Conservation (phyloP, 2,113 vertebrate genomes). For the Stercorarius parasiticus region DNA sequence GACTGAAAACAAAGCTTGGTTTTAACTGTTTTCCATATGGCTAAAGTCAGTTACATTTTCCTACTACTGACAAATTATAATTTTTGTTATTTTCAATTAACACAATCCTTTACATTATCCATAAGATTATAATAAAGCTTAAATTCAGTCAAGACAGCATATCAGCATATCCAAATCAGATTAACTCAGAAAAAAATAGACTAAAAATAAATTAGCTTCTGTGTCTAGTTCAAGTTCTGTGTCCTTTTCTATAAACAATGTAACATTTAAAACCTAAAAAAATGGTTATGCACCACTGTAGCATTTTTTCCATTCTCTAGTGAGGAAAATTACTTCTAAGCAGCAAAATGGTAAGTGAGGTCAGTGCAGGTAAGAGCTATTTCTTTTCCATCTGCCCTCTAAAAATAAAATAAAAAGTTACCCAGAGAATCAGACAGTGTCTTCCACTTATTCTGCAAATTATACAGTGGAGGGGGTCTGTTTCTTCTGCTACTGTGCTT, state of each 20-base stretch:
- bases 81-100: background rate
- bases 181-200: background rate
- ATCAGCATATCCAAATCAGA: background rate
- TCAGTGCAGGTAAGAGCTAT: slow-evolving; percentile 27
- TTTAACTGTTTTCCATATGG: background rate
- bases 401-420: slow-evolving; percentile 6
- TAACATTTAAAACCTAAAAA: slow-evolving; percentile 30
- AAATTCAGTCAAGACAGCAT: background rate
- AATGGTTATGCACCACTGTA: background rate
- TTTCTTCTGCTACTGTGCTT: background rate
- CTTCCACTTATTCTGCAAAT: slow-evolving; percentile 25
- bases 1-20: background rate
- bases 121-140: background rate
- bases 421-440: background rate
- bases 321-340: background rate
- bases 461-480: background rate
- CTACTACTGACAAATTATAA: background rate
- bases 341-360: slow-evolving; percentile 19
- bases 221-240: background rate
- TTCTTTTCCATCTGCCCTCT: slow-evolving; percentile 9
- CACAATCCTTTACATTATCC: background rate
- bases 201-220: background rate
- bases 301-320: slow-evolving; percentile 28
- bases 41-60: background rate
- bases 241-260: background rate